Evolutionary conservation across 2,888 invertebrate genomes (phyloP).

Genomic region (Cephus runcator): DNA sequence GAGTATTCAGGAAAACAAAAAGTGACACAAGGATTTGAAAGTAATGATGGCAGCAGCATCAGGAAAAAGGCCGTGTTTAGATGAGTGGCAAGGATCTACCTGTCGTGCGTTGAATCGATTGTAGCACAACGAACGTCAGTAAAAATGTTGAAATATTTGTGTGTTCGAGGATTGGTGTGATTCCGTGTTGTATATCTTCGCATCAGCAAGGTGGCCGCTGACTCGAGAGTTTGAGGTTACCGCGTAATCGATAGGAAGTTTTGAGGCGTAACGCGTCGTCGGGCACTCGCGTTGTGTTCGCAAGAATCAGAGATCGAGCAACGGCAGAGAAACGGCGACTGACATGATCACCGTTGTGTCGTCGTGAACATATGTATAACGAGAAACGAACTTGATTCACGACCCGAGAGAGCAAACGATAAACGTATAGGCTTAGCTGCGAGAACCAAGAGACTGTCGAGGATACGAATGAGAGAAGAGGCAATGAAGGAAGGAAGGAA

Average conservation of each 20-base stretch:
- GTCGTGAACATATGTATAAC: slow-evolving; percentile 7
- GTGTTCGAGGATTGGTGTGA: neutral
- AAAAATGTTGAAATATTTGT: neutral
- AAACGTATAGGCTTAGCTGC: neutral
- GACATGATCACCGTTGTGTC: slow-evolving; percentile 28
- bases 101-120: slow-evolving; percentile 24
- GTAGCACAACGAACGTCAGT: neutral
- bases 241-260: slow-evolving; percentile 21
- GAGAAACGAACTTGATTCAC: neutral
- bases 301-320: slow-evolving; percentile 18
- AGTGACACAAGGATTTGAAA: neutral
- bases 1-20: neutral
- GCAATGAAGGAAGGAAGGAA: neutral
- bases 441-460: neutral
- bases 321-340: slow-evolving; percentile 22
- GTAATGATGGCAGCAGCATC: neutral
- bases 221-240: slow-evolving; percentile 27
- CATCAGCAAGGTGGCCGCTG: neutral
- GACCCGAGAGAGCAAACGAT: neutral
- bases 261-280: slow-evolving; percentile 13
- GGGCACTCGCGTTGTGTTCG: slow-evolving; percentile 8
- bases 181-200: neutral
- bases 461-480: neutral
- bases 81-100: slow-evolving; percentile 10
- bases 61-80: neutral